Conservation (phyloP, 2,797 vertebrate species). For the Cossypha polioptera region DNA sequence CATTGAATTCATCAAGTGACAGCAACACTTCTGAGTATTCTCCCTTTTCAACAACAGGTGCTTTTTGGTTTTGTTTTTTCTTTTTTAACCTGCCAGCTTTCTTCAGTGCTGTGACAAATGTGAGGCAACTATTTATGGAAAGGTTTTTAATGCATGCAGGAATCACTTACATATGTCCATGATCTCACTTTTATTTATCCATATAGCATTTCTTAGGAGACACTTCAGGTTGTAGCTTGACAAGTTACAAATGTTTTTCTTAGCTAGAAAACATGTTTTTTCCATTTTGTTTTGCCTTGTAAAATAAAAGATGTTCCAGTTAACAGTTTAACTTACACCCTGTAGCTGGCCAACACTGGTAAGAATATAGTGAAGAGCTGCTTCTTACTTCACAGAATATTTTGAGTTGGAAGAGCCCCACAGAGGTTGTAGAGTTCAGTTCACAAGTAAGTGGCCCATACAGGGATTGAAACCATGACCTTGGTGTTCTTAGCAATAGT, state of each 20-base stretch:
- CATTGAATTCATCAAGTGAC: conserved; percentile 44
- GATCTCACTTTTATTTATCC: neutral
- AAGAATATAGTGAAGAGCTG: neutral
- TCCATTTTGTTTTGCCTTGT: neutral
- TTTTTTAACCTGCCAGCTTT: neutral
- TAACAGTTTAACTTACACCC: neutral
- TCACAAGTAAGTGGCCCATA: neutral
- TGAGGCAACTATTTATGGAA: neutral
- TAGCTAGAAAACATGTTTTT: neutral
- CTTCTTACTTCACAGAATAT: neutral
- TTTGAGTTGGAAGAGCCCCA: neutral
- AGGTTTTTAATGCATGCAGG: neutral
- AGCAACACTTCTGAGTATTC: conserved; percentile 54
- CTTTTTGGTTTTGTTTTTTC: neutral
- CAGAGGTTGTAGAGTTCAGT: neutral
- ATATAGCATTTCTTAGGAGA: neutral
- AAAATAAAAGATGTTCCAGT: neutral
- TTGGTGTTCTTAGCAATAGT: neutral
- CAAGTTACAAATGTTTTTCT: neutral
- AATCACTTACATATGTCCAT: neutral
- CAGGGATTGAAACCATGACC: neutral
- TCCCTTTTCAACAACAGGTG: neutral
- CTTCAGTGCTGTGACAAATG: neutral
- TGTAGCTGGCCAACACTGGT: neutral
- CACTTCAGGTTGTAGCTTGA: neutral